These are phyloP conservation scores for Phacellophora camtschatica DNA, from an alignment of 30 jellyfish, hydroid and myxozoan genomes.

Conservation along the genomic window DNA sequence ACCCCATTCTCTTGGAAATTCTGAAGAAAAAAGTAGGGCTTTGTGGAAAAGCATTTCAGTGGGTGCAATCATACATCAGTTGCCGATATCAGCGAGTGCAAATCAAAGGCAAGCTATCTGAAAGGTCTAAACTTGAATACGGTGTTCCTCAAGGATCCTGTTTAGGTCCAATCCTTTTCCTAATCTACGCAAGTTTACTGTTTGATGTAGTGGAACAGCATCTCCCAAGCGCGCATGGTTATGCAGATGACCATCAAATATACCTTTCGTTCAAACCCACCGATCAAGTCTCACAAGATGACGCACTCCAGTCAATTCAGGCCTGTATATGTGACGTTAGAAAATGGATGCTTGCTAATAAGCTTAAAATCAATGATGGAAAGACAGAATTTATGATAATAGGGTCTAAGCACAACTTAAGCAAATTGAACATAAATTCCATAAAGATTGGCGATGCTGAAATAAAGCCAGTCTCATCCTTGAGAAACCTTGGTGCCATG, in stretches of 20 bases:
- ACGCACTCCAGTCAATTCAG: constrained; percentile 12
- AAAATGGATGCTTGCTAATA: constrained; percentile 31
- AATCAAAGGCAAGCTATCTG: constrained; percentile 17
- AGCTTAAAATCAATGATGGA: constrained; percentile 3
- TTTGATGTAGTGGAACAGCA: constrained; percentile 16
- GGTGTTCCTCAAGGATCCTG: constrained; percentile 66
- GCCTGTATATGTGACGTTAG: constrained; percentile 10
- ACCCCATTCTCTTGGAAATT: constrained; percentile 25
- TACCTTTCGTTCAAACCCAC: constrained; percentile 31
- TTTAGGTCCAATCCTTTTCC: constrained; percentile 30
- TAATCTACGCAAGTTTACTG: constrained; percentile 38
- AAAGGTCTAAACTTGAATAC: constrained; percentile 2
- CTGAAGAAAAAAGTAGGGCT: constrained; percentile 13
- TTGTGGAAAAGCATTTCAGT: constrained; percentile 9
- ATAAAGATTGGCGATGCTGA: constrained; percentile 37
- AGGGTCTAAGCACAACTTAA: constrained; percentile 18
- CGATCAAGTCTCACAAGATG: constrained; percentile 28
- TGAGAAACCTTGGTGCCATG: constrained; percentile 33
- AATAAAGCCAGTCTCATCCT: constrained; percentile 37
- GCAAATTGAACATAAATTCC: constrained; percentile 31
- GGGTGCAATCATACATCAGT: background rate
- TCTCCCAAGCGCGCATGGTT: constrained; percentile 37
- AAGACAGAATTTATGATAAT: constrained; percentile 14
- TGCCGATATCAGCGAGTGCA: constrained; percentile 23
- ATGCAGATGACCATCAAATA: constrained; percentile 59